A percentile compares a stretch with the other conserved stretches of the same genome.
These are phyloP conservation scores for Argynnis bischoffii DNA, from an alignment of 2,888 invertebrate species.

Conservation along the genomic window DNA sequence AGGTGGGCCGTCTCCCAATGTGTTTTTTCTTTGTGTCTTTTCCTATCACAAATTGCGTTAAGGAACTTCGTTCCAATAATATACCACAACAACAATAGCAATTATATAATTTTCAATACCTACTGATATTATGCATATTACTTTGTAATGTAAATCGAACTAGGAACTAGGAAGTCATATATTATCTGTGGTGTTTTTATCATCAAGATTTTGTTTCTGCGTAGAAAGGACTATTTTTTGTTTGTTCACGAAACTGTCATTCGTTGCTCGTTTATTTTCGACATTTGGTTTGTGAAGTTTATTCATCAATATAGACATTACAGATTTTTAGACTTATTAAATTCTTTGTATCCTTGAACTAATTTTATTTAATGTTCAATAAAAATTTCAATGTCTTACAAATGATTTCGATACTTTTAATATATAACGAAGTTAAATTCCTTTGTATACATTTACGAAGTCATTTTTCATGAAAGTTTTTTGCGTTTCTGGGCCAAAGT, in stretches of 20 bases:
- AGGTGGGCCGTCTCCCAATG: too few relatives aligned
- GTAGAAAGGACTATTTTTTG: conserved; percentile 38
- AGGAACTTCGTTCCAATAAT: too few relatives aligned
- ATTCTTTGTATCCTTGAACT: conserved; percentile 68
- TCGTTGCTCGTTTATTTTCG: conserved; percentile 69
- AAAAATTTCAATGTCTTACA: conserved; percentile 36
- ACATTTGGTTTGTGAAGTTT: conserved; percentile 64
- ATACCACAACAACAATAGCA: not conserved
- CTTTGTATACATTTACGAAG: conserved; percentile 54
- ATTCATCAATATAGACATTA: conserved; percentile 51
- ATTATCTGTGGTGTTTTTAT: conserved; percentile 4
- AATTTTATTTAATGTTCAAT: conserved; percentile 43
- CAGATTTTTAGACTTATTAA: conserved; percentile 55
- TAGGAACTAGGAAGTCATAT: not conserved
- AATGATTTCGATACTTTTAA: conserved; percentile 35
- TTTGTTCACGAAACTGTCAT: conserved; percentile 52
- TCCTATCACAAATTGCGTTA: too few relatives aligned
- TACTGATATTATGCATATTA: not conserved
- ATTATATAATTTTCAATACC: not conserved
- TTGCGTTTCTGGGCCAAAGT: conserved; percentile 66
- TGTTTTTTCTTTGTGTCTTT: too few relatives aligned
- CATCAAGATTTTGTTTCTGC: conserved; percentile 20
- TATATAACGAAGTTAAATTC: conserved; percentile 44
- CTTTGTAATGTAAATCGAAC: not conserved
- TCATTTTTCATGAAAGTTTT: conserved; percentile 53